Percentiles rank a stretch among this genome's conserved stretches.
phyloP scores from a whole-genome alignment of 2,888 invertebrate genomes.

The Cremastinae sp. region DNA sequence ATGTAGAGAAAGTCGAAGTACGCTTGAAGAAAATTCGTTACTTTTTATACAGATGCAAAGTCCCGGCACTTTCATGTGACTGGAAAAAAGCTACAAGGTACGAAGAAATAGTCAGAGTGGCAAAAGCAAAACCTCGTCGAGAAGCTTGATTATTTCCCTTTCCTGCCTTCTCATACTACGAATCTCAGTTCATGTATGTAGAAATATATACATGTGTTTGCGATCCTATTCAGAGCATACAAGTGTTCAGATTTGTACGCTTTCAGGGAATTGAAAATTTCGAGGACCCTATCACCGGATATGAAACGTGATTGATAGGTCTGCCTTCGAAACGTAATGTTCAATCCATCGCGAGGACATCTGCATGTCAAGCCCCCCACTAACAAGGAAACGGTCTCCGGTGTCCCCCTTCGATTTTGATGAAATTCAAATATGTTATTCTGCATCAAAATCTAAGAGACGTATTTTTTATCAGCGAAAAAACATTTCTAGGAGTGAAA shows the following conservation, averaged over 20 bases:
- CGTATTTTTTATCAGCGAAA: no score
- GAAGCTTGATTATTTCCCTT: conserved; percentile 56
- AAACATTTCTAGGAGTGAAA: no score
- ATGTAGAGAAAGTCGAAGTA: neutral
- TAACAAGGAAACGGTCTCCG: conserved; percentile 1
- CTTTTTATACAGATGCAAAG: conserved; percentile 34
- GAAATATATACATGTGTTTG: neutral
- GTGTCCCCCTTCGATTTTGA: no score
- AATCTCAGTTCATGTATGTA: no score
- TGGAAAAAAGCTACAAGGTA: conserved; percentile 1
- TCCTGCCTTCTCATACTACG: conserved; percentile 10
- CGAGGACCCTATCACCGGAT: conserved; percentile 34
- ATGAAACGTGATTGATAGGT: conserved; percentile 44
- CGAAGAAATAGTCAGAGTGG: conserved; percentile 17
- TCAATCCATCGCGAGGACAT: conserved; percentile 40
- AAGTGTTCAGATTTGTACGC: neutral
- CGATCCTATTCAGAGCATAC: no score
- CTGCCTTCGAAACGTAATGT: conserved; percentile 27
- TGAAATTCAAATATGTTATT: no score
- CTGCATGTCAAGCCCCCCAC: conserved; percentile 18
- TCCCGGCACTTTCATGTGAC: conserved; percentile 29
- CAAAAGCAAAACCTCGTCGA: conserved; percentile 23
- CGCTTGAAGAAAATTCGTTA: neutral
- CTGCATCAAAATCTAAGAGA: no score
- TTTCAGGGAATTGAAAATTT: conserved; percentile 22